Evolutionary conservation across 2,888 invertebrate genomes (phyloP).

Genomic region (Lasioglossum calceatum): DNA sequence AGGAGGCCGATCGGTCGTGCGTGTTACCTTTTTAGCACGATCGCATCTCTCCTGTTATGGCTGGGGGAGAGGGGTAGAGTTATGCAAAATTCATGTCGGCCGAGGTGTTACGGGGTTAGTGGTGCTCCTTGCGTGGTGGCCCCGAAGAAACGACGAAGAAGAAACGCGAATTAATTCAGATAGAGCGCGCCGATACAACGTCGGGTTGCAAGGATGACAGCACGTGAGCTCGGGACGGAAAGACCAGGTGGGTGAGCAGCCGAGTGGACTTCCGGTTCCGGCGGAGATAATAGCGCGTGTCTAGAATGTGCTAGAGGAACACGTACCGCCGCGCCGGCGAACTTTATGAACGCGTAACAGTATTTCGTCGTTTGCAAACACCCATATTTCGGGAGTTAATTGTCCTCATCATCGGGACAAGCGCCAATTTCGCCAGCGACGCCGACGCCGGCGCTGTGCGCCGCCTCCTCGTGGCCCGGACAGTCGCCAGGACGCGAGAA

Average conservation of each 20-base stretch:
- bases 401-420: constrained; percentile 24
- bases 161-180: constrained; percentile 63
- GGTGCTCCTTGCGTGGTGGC: constrained; percentile 12
- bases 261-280: constrained; percentile 83
- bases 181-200: constrained; percentile 44
- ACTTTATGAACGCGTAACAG: constrained; percentile 45
- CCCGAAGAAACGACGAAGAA: constrained; percentile 32
- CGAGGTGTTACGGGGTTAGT: constrained; percentile 45
- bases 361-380: constrained; percentile 55
- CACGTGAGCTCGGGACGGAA: constrained; percentile 63
- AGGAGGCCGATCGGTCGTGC: background rate
- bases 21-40: background rate
- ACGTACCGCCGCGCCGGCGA: constrained; percentile 38
- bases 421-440: constrained; percentile 15
- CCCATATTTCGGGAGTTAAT: constrained; percentile 46
- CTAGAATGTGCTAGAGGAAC: constrained; percentile 57
- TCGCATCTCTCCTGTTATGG: background rate
- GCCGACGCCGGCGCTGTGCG: background rate
- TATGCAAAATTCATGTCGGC: constrained; percentile 25
- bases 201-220: constrained; percentile 48
- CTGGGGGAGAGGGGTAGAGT: background rate
- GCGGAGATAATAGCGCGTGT: constrained; percentile 81
- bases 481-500: background rate
- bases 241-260: constrained; percentile 83
- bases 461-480: background rate